Base-by-base conservation (phyloP, 2,797 vertebrate genomes). In the Choloepus didactylus region DNA sequence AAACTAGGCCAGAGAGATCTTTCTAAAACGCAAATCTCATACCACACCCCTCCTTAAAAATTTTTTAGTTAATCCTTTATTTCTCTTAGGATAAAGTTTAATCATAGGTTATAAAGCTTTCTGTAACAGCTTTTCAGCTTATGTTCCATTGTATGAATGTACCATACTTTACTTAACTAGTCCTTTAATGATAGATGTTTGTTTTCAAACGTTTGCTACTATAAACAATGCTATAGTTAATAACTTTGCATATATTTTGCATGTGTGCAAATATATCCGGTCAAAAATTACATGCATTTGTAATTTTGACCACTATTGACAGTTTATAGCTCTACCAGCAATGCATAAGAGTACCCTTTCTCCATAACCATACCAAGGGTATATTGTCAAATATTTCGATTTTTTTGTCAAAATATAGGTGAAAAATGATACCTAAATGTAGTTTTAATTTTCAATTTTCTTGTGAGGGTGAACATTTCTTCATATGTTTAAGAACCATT, bases 401-500 rank as follows among this genome's bases (percentile, higher is more conserved):
- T 95, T 84, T 44, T 95, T 94, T 81, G n/a, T 75, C 62, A 66
- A 54, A 85, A 64, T 92, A 11, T 82, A 87, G 51, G 64, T 88
- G 60, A 92, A 96, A 97, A 90, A 79, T 87, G 56, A 3, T 93
- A 87, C 66, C 83, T 95, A 97, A 96, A 76, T 87, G 27, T 95
- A 86, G 67, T 94, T 96, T 96, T 79, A 93, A 73, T 93, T 95
- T 94, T 96, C 79, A 94, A 62, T 93, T 95, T 94, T 93, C 86
- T 92, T 94, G 27, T 93, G 29, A 94, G 54, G 5, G 27, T 94
- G 54, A 91, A 16, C 51, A 80, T 87, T 93, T 96, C 95, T 95
- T 90, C 59, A 44, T 66, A 70, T 73, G 51, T 83, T 41, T 91
- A 86, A 96, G 25, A 86, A 41, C 25, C 72, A 94, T 95, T 95